Base-by-base conservation (phyloP, 1,140 invertebrate species). In the Arctopsyche grandis region DNA sequence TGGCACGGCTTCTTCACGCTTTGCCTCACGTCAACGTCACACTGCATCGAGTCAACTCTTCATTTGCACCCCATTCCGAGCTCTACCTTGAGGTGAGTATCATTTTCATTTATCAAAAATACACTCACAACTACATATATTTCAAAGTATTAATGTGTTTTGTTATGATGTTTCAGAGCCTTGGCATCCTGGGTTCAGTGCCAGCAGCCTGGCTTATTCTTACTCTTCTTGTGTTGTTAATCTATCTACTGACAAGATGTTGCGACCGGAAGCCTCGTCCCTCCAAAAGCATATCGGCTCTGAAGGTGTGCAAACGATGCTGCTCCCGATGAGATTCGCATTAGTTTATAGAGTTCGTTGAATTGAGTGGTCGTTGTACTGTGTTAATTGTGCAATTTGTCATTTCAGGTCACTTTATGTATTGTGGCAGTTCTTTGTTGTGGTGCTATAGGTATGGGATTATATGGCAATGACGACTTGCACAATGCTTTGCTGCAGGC, bases 401-500 rank as follows among this genome's bases (percentile, higher is more conserved):
- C 44, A 16, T 77, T 85, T 10, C 84, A 89, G 88, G 87, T 91
- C 83, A 90, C 94, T 0, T 89, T 97, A 19, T 95, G 93, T 81
- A 91, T 97, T 77, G 91, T 97, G 52, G 95, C 95, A 16, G 91
- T 97, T 38, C 89, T 96, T 56, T 95, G 94, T 83, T 95, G 95
- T 84, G 93, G 92, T 66, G 93, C 93, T 5, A 92, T 94, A 69
- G 93, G 92, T 52, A 90, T 94, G 75, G 96, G 96, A 69, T 91
- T 98, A 24, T 98, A 97, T 89, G 97, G 96, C 48, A 98, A 98
- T 87, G 95, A 98, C 85, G 95, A 97, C 85, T 91, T 97, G 38
- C 96, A 98, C 89, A 96, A 96, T 86, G 96, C 95, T 9, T 88
- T 98, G 84, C 89, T 94, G 74, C 92, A 94, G 85, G 91, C 96